phyloP scores from a whole-genome alignment of 2,888 invertebrate species.

The Pediacus dermestoides region DNA sequence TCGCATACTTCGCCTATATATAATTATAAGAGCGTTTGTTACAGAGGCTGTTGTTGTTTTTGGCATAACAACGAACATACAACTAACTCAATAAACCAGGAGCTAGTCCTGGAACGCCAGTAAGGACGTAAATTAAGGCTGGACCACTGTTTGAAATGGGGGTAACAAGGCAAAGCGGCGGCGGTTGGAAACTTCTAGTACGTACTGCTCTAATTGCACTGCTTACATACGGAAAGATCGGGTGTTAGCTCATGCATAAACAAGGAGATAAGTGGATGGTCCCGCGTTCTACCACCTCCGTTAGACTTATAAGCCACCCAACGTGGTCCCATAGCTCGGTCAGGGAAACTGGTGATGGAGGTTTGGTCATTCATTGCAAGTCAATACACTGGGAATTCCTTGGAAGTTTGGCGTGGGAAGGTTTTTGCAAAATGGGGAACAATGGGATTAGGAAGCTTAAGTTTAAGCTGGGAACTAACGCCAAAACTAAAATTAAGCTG shows the following conservation, averaged over 20 bases:
- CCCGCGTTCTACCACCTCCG: conserved; percentile 27
- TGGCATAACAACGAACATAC: conserved; percentile 14
- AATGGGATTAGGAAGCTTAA: no score
- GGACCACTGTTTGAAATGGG: conserved; percentile 23
- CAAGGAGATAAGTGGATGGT: conserved; percentile 46
- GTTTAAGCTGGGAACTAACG: no score
- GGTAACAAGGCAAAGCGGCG: conserved; percentile 30
- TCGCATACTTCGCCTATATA: conserved; percentile 19
- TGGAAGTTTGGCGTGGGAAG: no score
- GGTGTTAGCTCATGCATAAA: conserved; percentile 48
- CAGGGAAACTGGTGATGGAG: no score
- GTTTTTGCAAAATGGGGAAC: no score
- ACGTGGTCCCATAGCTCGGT: no score
- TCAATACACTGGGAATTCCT: no score
- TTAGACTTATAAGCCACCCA: conserved; percentile 19
- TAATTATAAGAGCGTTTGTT: conserved; percentile 26
- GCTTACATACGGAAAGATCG: conserved; percentile 41
- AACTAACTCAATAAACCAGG: no score
- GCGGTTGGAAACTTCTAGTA: conserved; percentile 25
- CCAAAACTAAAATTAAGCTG: no score
- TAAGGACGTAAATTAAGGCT: conserved; percentile 23
- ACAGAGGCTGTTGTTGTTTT: conserved; percentile 25
- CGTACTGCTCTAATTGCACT: conserved; percentile 38
- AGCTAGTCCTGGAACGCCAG: no score
- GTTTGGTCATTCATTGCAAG: no score